Evolutionary conservation across 2,113 vertebrate genomes (phyloP).

Genomic region (Suncus etruscus): DNA sequence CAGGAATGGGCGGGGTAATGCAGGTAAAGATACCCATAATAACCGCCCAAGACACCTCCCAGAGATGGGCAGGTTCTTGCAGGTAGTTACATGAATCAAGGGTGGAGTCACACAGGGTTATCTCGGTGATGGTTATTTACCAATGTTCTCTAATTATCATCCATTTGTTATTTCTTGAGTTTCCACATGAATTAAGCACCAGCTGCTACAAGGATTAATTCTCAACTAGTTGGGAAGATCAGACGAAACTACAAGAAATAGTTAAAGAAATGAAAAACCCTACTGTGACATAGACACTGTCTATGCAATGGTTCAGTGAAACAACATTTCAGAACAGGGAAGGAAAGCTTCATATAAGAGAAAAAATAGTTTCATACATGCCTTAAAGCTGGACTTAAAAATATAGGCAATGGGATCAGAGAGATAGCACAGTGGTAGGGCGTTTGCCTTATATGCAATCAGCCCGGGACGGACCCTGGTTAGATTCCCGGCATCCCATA

Average conservation of each 20-base stretch:
- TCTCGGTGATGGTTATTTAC: neutral
- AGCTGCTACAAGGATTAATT: neutral
- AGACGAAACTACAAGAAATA: conserved; percentile 37
- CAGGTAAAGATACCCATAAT: no score
- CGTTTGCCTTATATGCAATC: neutral
- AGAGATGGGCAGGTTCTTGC: no score
- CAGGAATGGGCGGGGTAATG: no score
- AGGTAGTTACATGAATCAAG: no score
- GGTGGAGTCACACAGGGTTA: neutral
- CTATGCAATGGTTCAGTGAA: neutral
- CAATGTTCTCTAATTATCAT: neutral
- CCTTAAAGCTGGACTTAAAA: conserved; percentile 5
- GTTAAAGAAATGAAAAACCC: conserved; percentile 34
- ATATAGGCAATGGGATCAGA: neutral
- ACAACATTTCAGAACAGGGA: neutral
- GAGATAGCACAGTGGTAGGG: no score
- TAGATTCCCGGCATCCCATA: no score
- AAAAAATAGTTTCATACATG: neutral
- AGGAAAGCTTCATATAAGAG: conserved; percentile 18
- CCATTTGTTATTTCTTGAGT: conserved; percentile 24
- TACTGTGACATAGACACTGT: neutral
- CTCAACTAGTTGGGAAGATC: conserved; percentile 8
- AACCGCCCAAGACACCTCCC: no score
- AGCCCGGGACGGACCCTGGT: no score
- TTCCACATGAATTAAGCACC: neutral